A percentile compares a stretch with the other conserved stretches of the same genome.
These are phyloP conservation scores for Cichlasoma orientale DNA, from an alignment of 2,797 vertebrate genomes.

Conservation along the genomic window DNA sequence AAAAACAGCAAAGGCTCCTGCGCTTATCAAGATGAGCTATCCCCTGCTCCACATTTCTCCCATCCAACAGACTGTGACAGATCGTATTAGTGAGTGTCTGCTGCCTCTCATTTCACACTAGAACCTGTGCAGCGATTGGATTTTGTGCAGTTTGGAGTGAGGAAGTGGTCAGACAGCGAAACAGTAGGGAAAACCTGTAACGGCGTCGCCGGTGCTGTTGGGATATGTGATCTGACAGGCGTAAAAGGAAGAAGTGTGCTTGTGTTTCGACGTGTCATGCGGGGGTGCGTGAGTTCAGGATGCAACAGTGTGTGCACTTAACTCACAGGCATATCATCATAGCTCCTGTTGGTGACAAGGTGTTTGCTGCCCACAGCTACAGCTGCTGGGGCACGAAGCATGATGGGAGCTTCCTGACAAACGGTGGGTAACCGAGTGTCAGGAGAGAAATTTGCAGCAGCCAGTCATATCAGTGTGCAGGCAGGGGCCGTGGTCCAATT, in stretches of 20 bases:
- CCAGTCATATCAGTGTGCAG: conserved; percentile 10
- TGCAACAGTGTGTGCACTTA: conserved; percentile 20
- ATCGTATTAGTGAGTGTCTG: conserved; percentile 72
- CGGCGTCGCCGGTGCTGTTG: conserved; percentile 28
- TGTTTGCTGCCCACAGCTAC: conserved; percentile 49
- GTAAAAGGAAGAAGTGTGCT: conserved; percentile 23
- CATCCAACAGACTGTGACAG: conserved; percentile 72
- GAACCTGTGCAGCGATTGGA: conserved; percentile 54
- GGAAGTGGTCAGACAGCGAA: conserved; percentile 55
- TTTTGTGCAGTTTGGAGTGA: conserved; percentile 62
- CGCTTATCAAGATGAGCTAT: conserved; percentile 70
- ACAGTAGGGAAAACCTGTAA: conserved; percentile 36
- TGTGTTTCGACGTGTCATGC: conserved; percentile 16
- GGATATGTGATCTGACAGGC: conserved; percentile 57
- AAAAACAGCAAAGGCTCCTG: conserved; percentile 66
- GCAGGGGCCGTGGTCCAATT: conserved; percentile 18
- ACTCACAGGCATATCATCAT: conserved; percentile 30
- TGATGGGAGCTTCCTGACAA: conserved; percentile 55
- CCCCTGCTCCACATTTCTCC: conserved; percentile 50
- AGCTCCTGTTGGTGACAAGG: conserved; percentile 45
- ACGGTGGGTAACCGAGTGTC: conserved; percentile 40
- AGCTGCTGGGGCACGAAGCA: conserved; percentile 33
- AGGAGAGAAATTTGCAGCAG: conserved; percentile 30
- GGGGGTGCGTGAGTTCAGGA: conserved; percentile 17
- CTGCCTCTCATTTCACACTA: conserved; percentile 71